Conservation (phyloP, 1,140 invertebrate genomes). For the Anthonomus grandis region DNA sequence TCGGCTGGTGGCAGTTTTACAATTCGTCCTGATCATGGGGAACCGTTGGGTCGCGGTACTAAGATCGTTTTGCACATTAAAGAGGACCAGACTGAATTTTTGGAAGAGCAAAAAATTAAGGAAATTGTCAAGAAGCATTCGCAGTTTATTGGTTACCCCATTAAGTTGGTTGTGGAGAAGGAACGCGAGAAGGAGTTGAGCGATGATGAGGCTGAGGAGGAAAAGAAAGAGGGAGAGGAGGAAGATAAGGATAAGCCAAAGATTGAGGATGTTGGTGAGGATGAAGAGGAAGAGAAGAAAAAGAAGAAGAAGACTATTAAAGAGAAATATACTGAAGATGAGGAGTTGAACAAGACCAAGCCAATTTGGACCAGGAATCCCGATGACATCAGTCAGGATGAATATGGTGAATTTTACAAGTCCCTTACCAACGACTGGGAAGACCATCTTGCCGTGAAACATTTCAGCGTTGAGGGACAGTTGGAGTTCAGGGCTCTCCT, state of each 20-base stretch:
- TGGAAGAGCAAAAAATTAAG: conserved; percentile 92
- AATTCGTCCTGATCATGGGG: conserved; percentile 66
- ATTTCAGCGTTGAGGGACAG: conserved; percentile 98
- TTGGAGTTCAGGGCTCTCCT: conserved; percentile 95
- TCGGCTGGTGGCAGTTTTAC: conserved; percentile 92
- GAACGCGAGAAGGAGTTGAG: conserved; percentile 94
- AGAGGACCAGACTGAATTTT: conserved; percentile 87
- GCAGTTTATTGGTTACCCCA: conserved; percentile 99
- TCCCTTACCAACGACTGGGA: conserved; percentile 98
- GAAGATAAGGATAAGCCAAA: conserved; percentile 80
- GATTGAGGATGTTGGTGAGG: conserved; percentile 89
- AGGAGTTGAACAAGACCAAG: conserved; percentile 99
- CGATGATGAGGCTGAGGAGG: conserved; percentile 79
- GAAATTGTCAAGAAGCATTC: conserved; percentile 99
- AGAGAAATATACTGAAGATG: conserved; percentile 97
- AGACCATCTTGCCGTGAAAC: conserved; percentile 97
- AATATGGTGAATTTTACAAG: conserved; percentile 99
- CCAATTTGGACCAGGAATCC: conserved; percentile 98
- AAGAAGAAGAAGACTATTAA: conserved; percentile 96
- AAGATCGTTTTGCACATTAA: conserved; percentile 88
- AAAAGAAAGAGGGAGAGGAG: conserved; percentile 63
- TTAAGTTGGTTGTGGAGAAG: conserved; percentile 91
- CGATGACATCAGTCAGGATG: conserved; percentile 95
- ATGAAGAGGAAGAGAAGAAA: conserved; percentile 82
- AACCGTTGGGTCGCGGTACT: conserved; percentile 80